A percentile compares a stretch with the other conserved stretches of the same genome.
These are phyloP conservation scores for Protaetia brevitarsis DNA, from an alignment of 1,140 invertebrate species.

Conservation along the genomic window DNA sequence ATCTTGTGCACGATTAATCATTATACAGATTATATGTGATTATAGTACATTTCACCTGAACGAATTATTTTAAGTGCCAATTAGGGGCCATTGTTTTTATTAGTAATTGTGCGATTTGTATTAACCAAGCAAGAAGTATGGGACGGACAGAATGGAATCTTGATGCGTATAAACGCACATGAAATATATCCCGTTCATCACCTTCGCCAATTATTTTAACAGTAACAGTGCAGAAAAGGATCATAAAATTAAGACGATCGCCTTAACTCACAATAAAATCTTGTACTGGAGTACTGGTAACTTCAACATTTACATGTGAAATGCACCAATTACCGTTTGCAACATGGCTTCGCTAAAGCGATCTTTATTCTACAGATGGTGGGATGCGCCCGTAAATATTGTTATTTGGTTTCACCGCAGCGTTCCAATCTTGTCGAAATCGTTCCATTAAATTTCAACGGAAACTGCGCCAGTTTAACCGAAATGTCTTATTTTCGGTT, in stretches of 20 bases:
- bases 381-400: neutral
- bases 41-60: too few relatives aligned
- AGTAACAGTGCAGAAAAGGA: neutral
- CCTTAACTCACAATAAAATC: neutral
- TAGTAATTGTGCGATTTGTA: neutral
- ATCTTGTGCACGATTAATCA: too few relatives aligned
- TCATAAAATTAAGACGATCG: neutral
- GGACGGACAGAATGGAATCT: neutral
- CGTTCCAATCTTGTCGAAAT: constrained; percentile 2
- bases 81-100: too few relatives aligned
- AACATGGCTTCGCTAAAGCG: neutral
- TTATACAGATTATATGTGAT: too few relatives aligned
- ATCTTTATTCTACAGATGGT: neutral
- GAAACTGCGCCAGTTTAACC: neutral
- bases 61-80: too few relatives aligned
- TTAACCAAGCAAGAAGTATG: neutral
- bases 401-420: neutral
- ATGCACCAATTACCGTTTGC: neutral
- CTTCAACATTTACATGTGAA: constrained; percentile 9
- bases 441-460: constrained; percentile 9
- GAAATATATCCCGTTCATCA: neutral
- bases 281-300: neutral
- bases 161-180: neutral
- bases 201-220: neutral
- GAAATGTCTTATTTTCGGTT: constrained; percentile 3